A percentile compares a stretch with the other conserved stretches of the same genome.
These are phyloP conservation scores for Rhinolophus ferrumequinum DNA, from an alignment of 2,113 vertebrate genomes.

Conservation along the genomic window DNA sequence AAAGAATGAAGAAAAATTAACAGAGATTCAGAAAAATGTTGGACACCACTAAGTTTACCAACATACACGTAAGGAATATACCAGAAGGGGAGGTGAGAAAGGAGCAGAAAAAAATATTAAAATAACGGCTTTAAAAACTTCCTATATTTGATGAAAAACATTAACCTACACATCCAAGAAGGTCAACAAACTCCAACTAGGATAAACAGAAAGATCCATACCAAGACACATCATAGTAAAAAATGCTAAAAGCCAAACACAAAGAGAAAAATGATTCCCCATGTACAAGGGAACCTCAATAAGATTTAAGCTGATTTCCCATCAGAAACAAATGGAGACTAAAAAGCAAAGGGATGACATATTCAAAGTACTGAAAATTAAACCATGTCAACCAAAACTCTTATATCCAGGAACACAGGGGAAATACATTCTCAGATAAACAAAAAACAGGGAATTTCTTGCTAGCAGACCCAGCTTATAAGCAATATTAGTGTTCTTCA, in stretches of 20 bases:
- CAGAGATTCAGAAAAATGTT: not conserved
- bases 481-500: not conserved
- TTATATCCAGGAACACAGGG: not conserved
- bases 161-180: not conserved
- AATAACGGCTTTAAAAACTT: not conserved
- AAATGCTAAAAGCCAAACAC: not conserved
- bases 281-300: not conserved
- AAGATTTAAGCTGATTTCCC: not conserved
- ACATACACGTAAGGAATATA: not conserved
- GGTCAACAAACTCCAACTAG: not conserved
- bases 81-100: not conserved
- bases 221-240: not conserved
- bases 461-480: not conserved
- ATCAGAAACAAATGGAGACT: not conserved
- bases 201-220: not conserved
- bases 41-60: not conserved
- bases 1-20: not conserved
- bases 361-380: not conserved
- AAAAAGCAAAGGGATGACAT: not conserved
- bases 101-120: not conserved
- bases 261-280: slow-evolving; percentile 4
- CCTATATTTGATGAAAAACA: not conserved
- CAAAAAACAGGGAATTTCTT: not conserved
- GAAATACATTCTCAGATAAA: not conserved
- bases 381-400: not conserved